phyloP scores from a whole-genome alignment of 23 tunicate species.

The Botrylloides violaceus region DNA sequence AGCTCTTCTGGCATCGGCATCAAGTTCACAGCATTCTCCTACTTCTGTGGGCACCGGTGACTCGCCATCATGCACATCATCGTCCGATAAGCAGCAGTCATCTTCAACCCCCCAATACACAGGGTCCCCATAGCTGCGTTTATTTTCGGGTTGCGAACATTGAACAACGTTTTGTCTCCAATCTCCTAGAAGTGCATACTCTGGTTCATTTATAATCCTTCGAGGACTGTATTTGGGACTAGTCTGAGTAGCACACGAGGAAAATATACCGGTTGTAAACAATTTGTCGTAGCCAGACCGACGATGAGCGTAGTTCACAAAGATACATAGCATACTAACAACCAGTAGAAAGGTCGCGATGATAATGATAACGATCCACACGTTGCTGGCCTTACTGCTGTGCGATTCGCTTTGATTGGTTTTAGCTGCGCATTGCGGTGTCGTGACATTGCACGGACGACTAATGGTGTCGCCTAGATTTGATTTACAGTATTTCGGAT shows the following conservation, averaged over 20 bases:
- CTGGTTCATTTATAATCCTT: slow-evolving; percentile 11
- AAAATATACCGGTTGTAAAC: background rate
- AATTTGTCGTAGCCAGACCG: background rate
- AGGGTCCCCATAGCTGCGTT: background rate
- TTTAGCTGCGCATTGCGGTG: background rate
- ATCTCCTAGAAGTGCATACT: slow-evolving; percentile 11
- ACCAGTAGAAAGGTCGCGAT: background rate
- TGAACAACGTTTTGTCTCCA: background rate
- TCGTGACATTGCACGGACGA: background rate
- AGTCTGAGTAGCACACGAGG: slow-evolving; percentile 9
- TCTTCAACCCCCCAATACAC: background rate
- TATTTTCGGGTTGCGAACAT: background rate
- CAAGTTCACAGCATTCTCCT: background rate
- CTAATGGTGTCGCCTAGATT: background rate
- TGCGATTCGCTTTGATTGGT: too few relatives aligned
- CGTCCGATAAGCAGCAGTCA: background rate
- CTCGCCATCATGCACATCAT: background rate
- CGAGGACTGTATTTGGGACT: slow-evolving; percentile 1
- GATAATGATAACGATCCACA: background rate
- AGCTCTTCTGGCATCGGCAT: background rate
- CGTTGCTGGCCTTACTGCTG: background rate
- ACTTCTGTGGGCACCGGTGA: background rate
- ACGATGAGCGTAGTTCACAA: background rate
- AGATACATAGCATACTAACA: background rate
- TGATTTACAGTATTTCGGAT: background rate